A percentile compares a stretch with the other conserved stretches of the same genome.
Evolutionary conservation across 2,113 vertebrate species (phyloP).

Genomic region (Condylura cristata): DNA sequence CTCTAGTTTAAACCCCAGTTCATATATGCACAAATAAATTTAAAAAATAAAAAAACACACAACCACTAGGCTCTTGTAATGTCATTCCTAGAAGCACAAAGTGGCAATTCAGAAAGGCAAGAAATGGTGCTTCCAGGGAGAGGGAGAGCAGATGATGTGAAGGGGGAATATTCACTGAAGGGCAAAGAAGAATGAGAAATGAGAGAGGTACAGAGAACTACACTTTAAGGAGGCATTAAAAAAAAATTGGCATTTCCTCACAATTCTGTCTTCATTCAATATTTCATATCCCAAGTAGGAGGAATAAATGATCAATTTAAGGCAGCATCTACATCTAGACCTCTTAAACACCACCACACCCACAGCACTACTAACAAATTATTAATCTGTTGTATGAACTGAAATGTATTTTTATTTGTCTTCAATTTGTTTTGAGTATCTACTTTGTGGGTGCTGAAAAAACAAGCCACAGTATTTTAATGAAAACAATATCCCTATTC

Average conservation of each 20-base stretch:
- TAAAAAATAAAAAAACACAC: no score
- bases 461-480: neutral
- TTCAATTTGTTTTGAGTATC: neutral
- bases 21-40: no score
- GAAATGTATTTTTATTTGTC: neutral
- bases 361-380: neutral
- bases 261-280: neutral
- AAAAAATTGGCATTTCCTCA: neutral
- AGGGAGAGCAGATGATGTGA: neutral
- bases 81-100: neutral
- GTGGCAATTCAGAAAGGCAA: conserved; percentile 25
- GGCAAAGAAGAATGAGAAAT: neutral
- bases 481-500: neutral
- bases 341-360: neutral
- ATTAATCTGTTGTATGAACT: neutral
- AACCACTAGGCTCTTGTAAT: neutral
- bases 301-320: neutral
- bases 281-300: neutral
- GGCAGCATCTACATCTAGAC: neutral
- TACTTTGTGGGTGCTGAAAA: neutral
- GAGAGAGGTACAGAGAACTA: neutral
- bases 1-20: no score
- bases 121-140: neutral
- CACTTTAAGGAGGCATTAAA: neutral
- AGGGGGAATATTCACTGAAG: neutral